Base-by-base conservation (phyloP, 2,888 invertebrate genomes). In the Rhorus exstirpatorius region DNA sequence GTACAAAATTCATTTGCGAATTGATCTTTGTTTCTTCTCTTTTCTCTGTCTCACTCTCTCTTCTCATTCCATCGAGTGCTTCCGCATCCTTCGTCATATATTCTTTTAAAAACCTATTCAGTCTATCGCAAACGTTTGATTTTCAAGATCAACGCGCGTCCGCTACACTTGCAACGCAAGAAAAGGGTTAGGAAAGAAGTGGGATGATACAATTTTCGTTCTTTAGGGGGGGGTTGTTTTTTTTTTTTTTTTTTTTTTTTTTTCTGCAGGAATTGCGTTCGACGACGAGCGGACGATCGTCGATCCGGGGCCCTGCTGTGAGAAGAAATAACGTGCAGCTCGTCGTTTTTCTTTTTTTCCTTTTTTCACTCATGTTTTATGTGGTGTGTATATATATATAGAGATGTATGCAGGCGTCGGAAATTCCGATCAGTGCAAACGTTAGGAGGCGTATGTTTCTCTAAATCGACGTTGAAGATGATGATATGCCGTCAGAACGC, bases 401-500 rank as follows among this genome's bases (percentile, higher is more conserved):
- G 19, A 55, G 19, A 14, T 49, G 17, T 19, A 14, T 7, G 8
- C 49, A n/a, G n/a, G n/a, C 19, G 53, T 53, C 21, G 14, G 21
- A 21, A 53, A 19, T 10, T 53, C 19, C 46, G 70, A 70, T 68
- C n/a, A 35, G 63, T 41, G 65, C 58, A 17, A 68, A 44, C 55
- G 83, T 90, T 91, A 91, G 58, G 91, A 95, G 87, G 95, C 95
- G 93, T 96, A 96, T 31, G 96, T 96, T 90, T 96, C 96, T 85
- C 95, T 93, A 93, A 96, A 96, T 77, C 96, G 94, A 90, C 95
- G 96, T 92, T 96, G 96, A 86, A 96, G 94, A 89, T 96, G 94
- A 87, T 96, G 96, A 75, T 96, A 96, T 3, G 96, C 96, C 90
- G 95, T 96, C 84, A 95, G 93, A 61, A 96, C 94, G 81, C 96